phyloP scores from a whole-genome alignment of 2,797 vertebrate genomes.

The Sebastes cheni region DNA sequence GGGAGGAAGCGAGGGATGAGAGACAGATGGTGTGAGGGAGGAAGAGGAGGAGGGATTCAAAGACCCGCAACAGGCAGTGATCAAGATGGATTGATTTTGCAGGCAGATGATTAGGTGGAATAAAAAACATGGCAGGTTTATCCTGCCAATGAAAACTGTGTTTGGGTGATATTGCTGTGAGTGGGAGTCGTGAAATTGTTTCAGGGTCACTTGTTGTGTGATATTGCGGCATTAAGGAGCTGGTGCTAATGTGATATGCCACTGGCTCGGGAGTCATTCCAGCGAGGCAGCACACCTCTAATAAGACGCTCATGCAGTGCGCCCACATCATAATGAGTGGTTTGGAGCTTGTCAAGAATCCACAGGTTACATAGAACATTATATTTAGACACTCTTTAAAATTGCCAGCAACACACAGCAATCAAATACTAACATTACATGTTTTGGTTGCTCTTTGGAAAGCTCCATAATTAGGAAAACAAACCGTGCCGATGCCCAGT shows the following conservation, averaged over 20 bases:
- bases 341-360: slow-evolving; percentile 48
- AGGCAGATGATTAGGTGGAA: slow-evolving; percentile 71
- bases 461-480: slow-evolving; percentile 46
- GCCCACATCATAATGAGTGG: slow-evolving; percentile 54
- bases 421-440: slow-evolving; percentile 4
- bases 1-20: slow-evolving; percentile 54
- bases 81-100: slow-evolving; percentile 77
- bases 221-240: slow-evolving; percentile 53
- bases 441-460: slow-evolving; percentile 26
- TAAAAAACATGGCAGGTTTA: slow-evolving; percentile 56
- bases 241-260: slow-evolving; percentile 57
- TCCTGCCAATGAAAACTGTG: slow-evolving; percentile 53
- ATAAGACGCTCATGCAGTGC: slow-evolving; percentile 59
- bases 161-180: slow-evolving; percentile 56
- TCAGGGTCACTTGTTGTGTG: slow-evolving; percentile 70
- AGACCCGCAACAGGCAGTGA: slow-evolving; percentile 71
- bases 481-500: slow-evolving; percentile 11
- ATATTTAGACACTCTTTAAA: slow-evolving; percentile 28
- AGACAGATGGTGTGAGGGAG: slow-evolving; percentile 71
- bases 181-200: slow-evolving; percentile 59
- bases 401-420: slow-evolving; percentile 17
- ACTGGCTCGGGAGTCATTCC: slow-evolving; percentile 64
- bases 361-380: slow-evolving; percentile 45
- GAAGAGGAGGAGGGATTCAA: slow-evolving; percentile 55
- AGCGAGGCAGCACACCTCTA: slow-evolving; percentile 54